Conservation (phyloP, 2,113 vertebrate genomes). For the Amphilophus citrinellus region DNA sequence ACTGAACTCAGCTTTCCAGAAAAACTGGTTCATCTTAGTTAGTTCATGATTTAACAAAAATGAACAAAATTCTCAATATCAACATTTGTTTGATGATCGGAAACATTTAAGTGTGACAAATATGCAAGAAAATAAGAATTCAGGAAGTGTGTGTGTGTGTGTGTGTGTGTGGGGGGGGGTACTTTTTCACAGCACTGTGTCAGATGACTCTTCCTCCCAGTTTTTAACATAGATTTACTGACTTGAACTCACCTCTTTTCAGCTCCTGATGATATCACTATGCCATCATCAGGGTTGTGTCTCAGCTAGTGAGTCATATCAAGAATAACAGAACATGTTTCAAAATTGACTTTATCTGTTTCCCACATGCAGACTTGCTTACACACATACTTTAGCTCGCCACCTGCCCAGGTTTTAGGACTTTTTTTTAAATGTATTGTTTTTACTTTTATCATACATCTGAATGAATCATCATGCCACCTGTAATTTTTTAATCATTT, state of each 20-base stretch:
- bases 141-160: neutral
- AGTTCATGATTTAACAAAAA: neutral
- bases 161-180: neutral
- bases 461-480: neutral
- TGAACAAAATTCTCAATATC: too few species aligned
- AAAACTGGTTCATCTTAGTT: neutral
- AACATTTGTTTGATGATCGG: neutral
- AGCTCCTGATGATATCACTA: neutral
- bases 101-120: neutral
- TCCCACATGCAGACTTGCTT: neutral
- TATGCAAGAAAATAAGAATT: neutral
- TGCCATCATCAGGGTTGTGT: neutral
- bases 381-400: neutral
- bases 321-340: neutral
- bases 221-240: neutral
- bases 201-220: neutral
- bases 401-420: neutral
- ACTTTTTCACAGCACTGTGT: neutral
- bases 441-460: neutral
- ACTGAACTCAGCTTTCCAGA: neutral
- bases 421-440: neutral
- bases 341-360: neutral
- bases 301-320: slow-evolving; percentile 11
- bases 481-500: neutral
- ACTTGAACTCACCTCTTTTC: neutral